phyloP scores from a whole-genome alignment of 2,113 vertebrate species.

The Corythaeola cristata region DNA sequence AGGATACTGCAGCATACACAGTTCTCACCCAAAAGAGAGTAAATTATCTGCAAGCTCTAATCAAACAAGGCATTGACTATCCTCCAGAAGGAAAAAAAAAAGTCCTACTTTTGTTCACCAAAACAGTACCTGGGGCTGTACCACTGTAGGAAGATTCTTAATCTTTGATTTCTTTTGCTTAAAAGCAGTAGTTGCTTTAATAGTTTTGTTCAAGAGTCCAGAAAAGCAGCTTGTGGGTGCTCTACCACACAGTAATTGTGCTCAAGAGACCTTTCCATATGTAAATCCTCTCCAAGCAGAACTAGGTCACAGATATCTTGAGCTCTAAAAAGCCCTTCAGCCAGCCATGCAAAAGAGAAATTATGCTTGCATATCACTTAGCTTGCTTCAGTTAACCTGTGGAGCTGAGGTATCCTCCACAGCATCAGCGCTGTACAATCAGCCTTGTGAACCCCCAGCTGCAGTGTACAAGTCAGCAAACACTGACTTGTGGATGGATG shows the following conservation, averaged over 20 bases:
- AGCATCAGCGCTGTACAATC: background rate
- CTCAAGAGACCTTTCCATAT: background rate
- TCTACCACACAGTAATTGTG: background rate
- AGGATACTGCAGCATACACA: background rate
- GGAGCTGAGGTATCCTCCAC: background rate
- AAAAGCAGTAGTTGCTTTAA: background rate
- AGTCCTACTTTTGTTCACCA: background rate
- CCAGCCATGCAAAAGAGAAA: background rate
- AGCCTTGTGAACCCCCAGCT: background rate
- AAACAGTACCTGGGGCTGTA: background rate
- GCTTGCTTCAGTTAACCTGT: background rate
- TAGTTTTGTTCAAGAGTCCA: background rate
- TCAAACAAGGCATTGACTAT: background rate
- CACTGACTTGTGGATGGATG: background rate
- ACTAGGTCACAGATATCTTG: background rate
- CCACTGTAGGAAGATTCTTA: background rate
- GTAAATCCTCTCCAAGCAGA: slow-evolving; percentile 17
- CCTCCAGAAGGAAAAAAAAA: background rate
- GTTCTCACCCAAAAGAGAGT: fast-evolving
- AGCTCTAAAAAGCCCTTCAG: slow-evolving; percentile 15
- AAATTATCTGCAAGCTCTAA: background rate
- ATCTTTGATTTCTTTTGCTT: background rate
- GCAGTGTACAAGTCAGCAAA: fast-evolving
- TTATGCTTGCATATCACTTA: background rate
- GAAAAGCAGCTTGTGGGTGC: background rate